Evolutionary conservation across 2,797 vertebrate genomes (phyloP).

Genomic region (Podarcis lilfordi): DNA sequence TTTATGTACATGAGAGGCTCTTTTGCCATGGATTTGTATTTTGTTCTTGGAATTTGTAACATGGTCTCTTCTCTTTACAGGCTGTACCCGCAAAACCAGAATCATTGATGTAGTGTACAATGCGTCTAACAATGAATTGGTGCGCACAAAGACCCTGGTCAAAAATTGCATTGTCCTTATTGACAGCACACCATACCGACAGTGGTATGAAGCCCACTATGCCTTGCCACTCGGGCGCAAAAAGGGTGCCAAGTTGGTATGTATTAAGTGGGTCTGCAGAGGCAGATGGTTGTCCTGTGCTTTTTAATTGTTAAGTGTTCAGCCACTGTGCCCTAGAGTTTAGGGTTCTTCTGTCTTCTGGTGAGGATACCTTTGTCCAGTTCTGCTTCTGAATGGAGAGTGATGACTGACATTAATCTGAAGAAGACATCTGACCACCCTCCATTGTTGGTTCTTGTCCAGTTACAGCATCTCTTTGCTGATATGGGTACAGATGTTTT

Average conservation of each 20-base stretch:
- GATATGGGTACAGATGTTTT: background rate
- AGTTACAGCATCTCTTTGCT: background rate
- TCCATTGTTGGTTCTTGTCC: background rate
- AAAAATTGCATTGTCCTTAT: conserved; percentile 97
- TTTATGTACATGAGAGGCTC: background rate
- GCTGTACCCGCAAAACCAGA: conserved; percentile 96
- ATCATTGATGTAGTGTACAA: conserved; percentile 99
- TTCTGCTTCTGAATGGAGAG: conserved; percentile 93
- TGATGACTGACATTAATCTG: conserved; percentile 83
- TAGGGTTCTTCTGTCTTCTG: conserved; percentile 75
- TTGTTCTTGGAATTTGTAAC: background rate
- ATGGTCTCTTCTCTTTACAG: conserved; percentile 71
- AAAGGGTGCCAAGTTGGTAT: conserved; percentile 97
- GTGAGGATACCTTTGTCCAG: conserved; percentile 90
- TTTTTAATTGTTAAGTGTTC: background rate
- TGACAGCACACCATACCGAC: conserved; percentile 94
- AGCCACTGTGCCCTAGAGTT: background rate
- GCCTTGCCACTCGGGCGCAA: conserved; percentile 95
- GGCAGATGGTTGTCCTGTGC: background rate
- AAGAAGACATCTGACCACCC: conserved; percentile 77
- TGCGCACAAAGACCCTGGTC: conserved; percentile 97
- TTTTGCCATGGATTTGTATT: background rate
- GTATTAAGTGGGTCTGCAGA: conserved; percentile 28
- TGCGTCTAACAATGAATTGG: conserved; percentile 97
- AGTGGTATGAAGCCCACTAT: conserved; percentile 98